A percentile compares a stretch with the other conserved stretches of the same genome.
These are phyloP conservation scores for Amphipoea oculea DNA, from an alignment of 2,888 invertebrate genomes.

Conservation along the genomic window DNA sequence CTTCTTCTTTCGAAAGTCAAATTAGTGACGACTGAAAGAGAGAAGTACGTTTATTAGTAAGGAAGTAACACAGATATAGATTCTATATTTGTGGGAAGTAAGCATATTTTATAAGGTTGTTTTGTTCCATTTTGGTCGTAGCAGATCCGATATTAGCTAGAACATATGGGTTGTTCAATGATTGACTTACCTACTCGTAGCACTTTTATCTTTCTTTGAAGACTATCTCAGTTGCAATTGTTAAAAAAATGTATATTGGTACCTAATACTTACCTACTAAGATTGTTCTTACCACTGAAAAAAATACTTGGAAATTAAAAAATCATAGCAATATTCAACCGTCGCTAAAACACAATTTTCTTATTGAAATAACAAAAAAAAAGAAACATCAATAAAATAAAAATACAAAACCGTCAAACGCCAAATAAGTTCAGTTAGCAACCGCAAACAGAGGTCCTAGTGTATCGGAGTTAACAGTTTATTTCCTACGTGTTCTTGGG, in stretches of 20 bases:
- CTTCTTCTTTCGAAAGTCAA: too few species aligned
- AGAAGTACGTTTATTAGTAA: too few species aligned
- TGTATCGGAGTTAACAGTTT: conserved; percentile 84
- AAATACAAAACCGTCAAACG: conserved; percentile 34
- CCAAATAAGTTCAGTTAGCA: conserved; percentile 55
- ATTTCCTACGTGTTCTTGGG: conserved; percentile 83
- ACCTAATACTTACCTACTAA: too few species aligned
- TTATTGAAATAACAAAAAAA: not conserved
- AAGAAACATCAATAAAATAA: not conserved
- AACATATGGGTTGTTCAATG: not conserved
- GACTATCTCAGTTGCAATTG: not conserved
- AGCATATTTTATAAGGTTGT: not conserved
- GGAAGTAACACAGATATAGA: too few species aligned
- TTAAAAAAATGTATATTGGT: not conserved
- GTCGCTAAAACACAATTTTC: not conserved
- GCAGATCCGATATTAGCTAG: not conserved
- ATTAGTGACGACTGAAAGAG: too few species aligned
- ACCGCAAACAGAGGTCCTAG: conserved; percentile 63
- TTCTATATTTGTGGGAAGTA: too few species aligned
- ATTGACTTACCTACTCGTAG: too few species aligned
- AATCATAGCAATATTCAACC: too few species aligned
- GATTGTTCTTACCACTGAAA: not conserved
- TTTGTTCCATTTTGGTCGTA: too few species aligned
- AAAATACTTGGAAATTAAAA: not conserved
- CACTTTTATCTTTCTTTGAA: not conserved